phyloP scores from a whole-genome alignment of 2,797 vertebrate genomes.

The Amblyopsis hoosieri region DNA sequence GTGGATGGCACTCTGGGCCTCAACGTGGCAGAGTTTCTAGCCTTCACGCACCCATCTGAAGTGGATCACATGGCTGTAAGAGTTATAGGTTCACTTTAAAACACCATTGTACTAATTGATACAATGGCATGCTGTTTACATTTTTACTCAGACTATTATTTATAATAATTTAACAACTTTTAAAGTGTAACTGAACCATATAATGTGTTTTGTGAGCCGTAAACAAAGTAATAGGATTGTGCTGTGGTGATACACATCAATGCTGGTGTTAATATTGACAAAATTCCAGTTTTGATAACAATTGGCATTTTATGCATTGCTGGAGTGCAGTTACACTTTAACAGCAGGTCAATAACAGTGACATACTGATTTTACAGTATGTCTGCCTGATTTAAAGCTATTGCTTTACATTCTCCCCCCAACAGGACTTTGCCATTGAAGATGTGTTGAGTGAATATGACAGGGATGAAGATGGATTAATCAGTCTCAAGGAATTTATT shows the following conservation, averaged over 20 bases:
- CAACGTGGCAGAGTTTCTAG: constrained; percentile 88
- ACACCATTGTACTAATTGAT: neutral
- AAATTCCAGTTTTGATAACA: too few relatives aligned
- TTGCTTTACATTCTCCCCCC: neutral
- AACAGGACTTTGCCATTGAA: constrained; percentile 90
- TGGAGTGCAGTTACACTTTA: neutral
- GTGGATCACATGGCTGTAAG: constrained; percentile 94
- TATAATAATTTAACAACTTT: neutral
- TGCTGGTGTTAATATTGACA: too few relatives aligned
- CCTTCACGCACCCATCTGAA: constrained; percentile 95
- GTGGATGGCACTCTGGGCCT: constrained; percentile 80
- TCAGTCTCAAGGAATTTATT: constrained; percentile 91
- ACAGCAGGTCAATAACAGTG: too few relatives aligned
- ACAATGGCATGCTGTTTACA: neutral
- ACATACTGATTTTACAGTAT: neutral
- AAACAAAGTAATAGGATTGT: too few relatives aligned
- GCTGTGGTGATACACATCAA: too few relatives aligned
- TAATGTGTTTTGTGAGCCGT: too few relatives aligned
- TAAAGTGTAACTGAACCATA: too few relatives aligned
- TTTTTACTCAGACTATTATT: neutral
- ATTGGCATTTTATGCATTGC: too few relatives aligned
- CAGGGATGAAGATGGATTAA: constrained; percentile 87
- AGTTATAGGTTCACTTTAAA: neutral
- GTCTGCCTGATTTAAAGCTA: neutral
- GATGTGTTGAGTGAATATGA: constrained; percentile 94